Evolutionary conservation across 1,140 invertebrate genomes (phyloP), one percentile per base, ranked within the genome.

Genomic region (Sarcophaga bullata): DNA sequence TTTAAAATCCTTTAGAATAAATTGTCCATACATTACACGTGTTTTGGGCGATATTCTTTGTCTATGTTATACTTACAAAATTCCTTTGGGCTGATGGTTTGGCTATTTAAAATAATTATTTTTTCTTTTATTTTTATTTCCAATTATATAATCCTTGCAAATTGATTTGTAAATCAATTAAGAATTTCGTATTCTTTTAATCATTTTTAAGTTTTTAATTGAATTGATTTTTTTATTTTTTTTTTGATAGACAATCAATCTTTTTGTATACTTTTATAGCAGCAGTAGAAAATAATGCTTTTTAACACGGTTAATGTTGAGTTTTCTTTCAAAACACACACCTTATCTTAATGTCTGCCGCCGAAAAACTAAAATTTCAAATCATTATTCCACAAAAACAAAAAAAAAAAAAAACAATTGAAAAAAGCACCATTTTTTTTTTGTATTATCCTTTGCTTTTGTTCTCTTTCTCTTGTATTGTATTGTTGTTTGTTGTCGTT

Each of bases 291-390:
- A 37, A 37, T 37, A n/a, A n/a, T 37, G 25, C 4, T 37, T 37
- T 4, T 37, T 37, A 37, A 37, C 25, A 37, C 25, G 25, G 25
- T 37, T 37, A 37, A 37, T 4, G 25, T 37, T 37, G 25, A 37
- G 25, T 37, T 37, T 37, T 4, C 25, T 37, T 2, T 37, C 4
- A 37, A 37, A 37, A 37, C 37, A 52, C 48, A 78, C 75, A 78
- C 75, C 75, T 78, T 78, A 8, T 78, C 75, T 78, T 78, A 52
- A 78, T 78, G 75, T 78, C 50, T 78, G 75, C 75, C 75, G 75
- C 75, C 75, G 75, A 78, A 78, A 78, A 78, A 78, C 75, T 78
- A 25, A 78, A 19, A 37, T 37, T 78, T 52, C 48, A 50, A 19
- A 17, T 37, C 25, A 37, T 37, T 37, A 37, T 37, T 50, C 75